Base-by-base conservation (phyloP, 1,140 invertebrate genomes). In the Formica exsecta region DNA sequence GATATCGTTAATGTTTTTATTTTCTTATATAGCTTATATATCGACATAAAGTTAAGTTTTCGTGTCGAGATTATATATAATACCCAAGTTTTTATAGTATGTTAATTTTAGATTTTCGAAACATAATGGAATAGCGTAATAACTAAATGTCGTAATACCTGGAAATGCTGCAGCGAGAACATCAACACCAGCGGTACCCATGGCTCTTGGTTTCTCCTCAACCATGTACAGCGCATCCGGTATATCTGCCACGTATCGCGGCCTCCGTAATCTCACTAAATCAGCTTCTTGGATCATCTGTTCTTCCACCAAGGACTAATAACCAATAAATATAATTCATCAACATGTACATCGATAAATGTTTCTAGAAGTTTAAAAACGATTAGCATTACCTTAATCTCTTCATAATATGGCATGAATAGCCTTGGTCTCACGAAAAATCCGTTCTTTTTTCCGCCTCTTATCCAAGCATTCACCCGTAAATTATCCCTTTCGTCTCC, bases 151-250 rank as follows among this genome's bases (percentile, higher is more conserved):
- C 19, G 25, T 74, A 86, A 61, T 94, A 95, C 95, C 96, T 85
- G 96, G 96, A 87, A 97, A 95, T 6, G 96, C 96, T 8, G 96
- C 96, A 36, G 96, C 95, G 77, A 97, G 94, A 90, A 96, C 94
- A 93, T 97, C 96, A 66, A 96, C 95, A 76, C 96, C 96, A 77
- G 96, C 96, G 13, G 96, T 95, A 41, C 96, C 97, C 91, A 96
- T 96, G 59, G 96, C 92, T 87, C 94, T 90, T 22, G 95, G 95
- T 86, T 96, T 96, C 77, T 97, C 96, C 38, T 97, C 97, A 36
- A 99, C 97, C 98, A 99, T 99, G 93, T 99, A 99, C 38, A 99
- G 95, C 2, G 98, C 98, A 94, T 99, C 98, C 0, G 98, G 98
- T 92, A 99, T 99, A 93, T 98, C 97, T 32, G 96, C 96, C 90